A percentile compares a stretch with the other conserved stretches of the same genome.
Evolutionary conservation across 2,888 invertebrate genomes (phyloP).

Genomic region (Margaritifera margaritifera): DNA sequence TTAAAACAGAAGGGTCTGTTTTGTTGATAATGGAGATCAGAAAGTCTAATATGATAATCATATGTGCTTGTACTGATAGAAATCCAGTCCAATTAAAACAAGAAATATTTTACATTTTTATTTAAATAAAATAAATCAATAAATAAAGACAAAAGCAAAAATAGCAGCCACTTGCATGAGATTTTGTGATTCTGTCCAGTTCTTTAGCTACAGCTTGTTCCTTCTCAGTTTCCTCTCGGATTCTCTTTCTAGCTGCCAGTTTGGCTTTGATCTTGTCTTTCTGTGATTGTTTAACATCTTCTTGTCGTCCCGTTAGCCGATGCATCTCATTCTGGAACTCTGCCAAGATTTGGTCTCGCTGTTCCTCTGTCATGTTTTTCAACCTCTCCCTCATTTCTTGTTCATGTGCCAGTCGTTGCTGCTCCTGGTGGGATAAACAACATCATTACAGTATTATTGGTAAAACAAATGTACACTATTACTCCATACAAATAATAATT

Average conservation of each 20-base stretch:
- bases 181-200: constrained; percentile 63
- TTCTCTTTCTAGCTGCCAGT: constrained; percentile 66
- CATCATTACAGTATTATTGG: background rate
- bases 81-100: too few relatives aligned
- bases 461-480: too few relatives aligned
- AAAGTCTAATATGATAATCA: too few relatives aligned
- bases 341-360: constrained; percentile 56
- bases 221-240: constrained; percentile 63
- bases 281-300: constrained; percentile 44
- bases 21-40: too few relatives aligned
- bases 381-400: constrained; percentile 51
- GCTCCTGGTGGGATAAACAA: constrained; percentile 35
- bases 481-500: too few relatives aligned
- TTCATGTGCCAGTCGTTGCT: constrained; percentile 44
- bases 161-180: constrained; percentile 37
- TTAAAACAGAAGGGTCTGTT: too few relatives aligned
- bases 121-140: background rate
- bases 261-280: constrained; percentile 64
- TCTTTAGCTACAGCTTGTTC: constrained; percentile 65
- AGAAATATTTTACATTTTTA: background rate
- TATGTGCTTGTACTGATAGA: too few relatives aligned
- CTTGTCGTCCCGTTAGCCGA: constrained; percentile 39
- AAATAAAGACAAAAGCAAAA: background rate
- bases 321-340: constrained; percentile 53
- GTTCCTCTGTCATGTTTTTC: constrained; percentile 46